phyloP scores from a whole-genome alignment of 2,113 vertebrate species.

The Zosterops hypoxanthus region DNA sequence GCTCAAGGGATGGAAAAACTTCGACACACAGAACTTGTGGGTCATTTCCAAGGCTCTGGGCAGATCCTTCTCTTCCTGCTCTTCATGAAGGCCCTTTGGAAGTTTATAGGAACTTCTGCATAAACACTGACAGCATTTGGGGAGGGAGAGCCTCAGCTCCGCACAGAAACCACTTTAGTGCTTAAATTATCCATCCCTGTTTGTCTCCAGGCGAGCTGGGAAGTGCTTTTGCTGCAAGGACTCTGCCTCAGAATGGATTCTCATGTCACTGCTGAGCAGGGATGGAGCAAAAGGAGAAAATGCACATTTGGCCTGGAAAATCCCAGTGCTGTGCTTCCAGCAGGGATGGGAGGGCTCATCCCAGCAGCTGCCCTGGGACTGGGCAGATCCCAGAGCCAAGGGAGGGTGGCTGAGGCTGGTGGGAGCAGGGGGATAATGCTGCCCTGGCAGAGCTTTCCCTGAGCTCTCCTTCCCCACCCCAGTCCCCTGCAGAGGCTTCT shows the following conservation, averaged over 20 bases:
- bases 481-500: neutral
- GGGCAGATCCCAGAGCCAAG: neutral
- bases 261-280: neutral
- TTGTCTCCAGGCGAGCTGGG: neutral
- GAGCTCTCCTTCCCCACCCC: rapidly evolving
- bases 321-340: neutral
- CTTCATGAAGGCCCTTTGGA: too few species aligned
- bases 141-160: neutral
- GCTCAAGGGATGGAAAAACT: neutral
- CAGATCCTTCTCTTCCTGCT: neutral
- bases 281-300: neutral
- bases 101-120: neutral
- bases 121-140: neutral
- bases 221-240: neutral
- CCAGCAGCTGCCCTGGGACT: neutral
- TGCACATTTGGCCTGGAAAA: neutral
- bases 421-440: neutral
- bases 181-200: neutral
- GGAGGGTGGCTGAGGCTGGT: rapidly evolving
- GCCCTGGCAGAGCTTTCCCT: neutral
- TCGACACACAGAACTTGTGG: neutral
- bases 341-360: rapidly evolving
- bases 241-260: neutral
- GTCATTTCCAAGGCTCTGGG: neutral
- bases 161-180: neutral